phyloP scores from a whole-genome alignment of 2,797 vertebrate species.

The Coregonus sp. region DNA sequence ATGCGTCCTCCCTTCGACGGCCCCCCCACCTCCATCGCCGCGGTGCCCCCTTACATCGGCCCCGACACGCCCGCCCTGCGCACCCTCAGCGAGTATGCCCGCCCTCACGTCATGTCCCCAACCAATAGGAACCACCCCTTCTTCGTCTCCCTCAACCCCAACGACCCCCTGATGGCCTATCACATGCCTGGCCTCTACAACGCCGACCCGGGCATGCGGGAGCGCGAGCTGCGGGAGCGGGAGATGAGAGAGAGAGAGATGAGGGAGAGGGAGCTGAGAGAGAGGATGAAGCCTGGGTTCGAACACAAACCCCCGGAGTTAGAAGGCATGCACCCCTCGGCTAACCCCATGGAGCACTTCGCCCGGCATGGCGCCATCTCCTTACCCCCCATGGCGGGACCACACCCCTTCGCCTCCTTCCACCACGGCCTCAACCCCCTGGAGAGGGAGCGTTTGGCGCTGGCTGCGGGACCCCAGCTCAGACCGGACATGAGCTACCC shows the following conservation, averaged over 20 bases:
- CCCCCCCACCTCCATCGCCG: constrained; percentile 92
- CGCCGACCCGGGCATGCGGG: constrained; percentile 89
- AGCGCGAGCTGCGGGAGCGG: constrained; percentile 90
- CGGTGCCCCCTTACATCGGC: constrained; percentile 96
- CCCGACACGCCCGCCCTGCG: constrained; percentile 95
- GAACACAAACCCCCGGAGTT: constrained; percentile 98
- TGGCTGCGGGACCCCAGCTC: constrained; percentile 90
- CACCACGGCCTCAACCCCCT: constrained; percentile 94
- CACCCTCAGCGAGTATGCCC: constrained; percentile 96
- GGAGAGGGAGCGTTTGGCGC: constrained; percentile 93
- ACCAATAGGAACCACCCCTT: constrained; percentile 99
- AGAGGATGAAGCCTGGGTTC: constrained; percentile 98
- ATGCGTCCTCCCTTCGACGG: constrained; percentile 90
- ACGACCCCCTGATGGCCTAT: constrained; percentile 92
- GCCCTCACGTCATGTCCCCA: constrained; percentile 98
- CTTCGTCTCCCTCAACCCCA: constrained; percentile 95
- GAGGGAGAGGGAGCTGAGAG: constrained; percentile 90
- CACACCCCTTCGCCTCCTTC: constrained; percentile 93
- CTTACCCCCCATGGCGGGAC: constrained; percentile 88
- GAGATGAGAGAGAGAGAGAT: constrained; percentile 93
- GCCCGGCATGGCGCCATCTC: constrained; percentile 94
- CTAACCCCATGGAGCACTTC: constrained; percentile 99
- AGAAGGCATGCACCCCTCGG: constrained; percentile 90
- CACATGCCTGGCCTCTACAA: constrained; percentile 97
- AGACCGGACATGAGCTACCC: constrained; percentile 97